phyloP scores from a whole-genome alignment of 2,113 vertebrate genomes.

The Tringa solitaria region DNA sequence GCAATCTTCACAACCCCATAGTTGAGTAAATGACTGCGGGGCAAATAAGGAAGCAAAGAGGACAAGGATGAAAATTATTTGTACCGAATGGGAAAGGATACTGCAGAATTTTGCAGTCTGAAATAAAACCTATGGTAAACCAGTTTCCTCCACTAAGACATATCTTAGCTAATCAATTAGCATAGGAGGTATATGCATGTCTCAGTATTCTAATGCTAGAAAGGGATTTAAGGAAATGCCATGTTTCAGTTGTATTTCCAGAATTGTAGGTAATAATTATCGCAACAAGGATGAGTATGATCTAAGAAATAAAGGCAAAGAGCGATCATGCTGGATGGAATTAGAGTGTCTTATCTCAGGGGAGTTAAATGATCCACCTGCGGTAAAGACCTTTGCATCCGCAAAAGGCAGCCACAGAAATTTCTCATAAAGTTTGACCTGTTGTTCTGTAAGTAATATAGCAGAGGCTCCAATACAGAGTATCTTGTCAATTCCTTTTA shows the following conservation, averaged over 20 bases:
- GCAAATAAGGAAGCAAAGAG: neutral
- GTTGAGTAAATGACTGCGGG: neutral
- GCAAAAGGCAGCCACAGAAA: constrained; percentile 6
- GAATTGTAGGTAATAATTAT: neutral
- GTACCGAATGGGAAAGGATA: neutral
- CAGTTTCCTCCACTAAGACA: neutral
- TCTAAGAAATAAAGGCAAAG: neutral
- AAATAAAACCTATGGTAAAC: constrained; percentile 17
- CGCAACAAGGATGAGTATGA: neutral
- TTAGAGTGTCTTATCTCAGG: neutral
- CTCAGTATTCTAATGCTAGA: neutral
- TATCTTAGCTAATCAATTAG: neutral
- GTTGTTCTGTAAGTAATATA: constrained; percentile 34
- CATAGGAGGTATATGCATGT: neutral
- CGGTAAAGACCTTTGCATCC: neutral
- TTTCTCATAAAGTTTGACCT: constrained; percentile 57
- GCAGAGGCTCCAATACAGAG: constrained; percentile 23
- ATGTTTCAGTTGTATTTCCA: constrained; percentile 7
- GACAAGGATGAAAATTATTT: constrained; percentile 5
- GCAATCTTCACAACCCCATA: neutral
- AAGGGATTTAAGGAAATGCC: neutral
- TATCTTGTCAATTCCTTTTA: constrained; percentile 45
- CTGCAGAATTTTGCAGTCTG: constrained; percentile 1
- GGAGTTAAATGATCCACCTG: neutral
- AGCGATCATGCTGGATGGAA: neutral